Percentiles rank a stretch among this genome's conserved stretches.
phyloP scores from a whole-genome alignment of 2,113 vertebrate species.

The Fulica atra region DNA sequence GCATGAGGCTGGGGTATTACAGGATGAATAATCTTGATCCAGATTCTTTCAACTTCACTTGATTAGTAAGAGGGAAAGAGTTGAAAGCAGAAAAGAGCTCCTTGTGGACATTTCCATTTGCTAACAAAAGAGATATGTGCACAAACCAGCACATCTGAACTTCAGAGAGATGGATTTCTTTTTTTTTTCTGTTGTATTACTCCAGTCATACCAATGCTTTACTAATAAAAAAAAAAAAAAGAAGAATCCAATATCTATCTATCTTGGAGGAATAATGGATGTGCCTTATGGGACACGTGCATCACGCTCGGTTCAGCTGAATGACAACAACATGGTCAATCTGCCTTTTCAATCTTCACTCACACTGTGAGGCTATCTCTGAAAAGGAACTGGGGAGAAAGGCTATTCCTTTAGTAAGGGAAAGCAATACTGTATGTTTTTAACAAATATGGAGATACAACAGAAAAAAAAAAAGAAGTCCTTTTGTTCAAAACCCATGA shows the following conservation, averaged over 20 bases:
- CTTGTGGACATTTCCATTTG: constrained; percentile 50
- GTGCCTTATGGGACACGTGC: not conserved
- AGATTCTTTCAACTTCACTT: not conserved
- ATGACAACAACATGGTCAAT: not conserved
- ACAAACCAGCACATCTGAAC: not conserved
- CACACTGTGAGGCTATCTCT: not conserved
- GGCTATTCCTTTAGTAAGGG: not conserved
- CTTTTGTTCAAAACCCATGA: not conserved
- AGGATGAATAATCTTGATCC: constrained; percentile 1
- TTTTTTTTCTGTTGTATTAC: not conserved
- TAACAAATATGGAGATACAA: not conserved
- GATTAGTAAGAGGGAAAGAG: constrained; percentile 7
- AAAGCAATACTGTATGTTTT: not conserved
- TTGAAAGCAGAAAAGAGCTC: not conserved
- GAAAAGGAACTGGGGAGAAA: not conserved
- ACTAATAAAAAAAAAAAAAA: not conserved
- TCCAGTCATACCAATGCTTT: not conserved
- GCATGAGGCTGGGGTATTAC: not conserved
- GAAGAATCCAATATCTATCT: not conserved
- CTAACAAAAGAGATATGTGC: constrained; percentile 18
- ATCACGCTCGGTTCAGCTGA: not conserved
- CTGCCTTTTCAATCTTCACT: not conserved
- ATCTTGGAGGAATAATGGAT: constrained; percentile 23
- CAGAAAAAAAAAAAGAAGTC: not conserved
- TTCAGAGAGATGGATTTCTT: not conserved